These are phyloP conservation scores for Acropternis orthonyx DNA, from an alignment of 2,797 vertebrate species.

Conservation along the genomic window DNA sequence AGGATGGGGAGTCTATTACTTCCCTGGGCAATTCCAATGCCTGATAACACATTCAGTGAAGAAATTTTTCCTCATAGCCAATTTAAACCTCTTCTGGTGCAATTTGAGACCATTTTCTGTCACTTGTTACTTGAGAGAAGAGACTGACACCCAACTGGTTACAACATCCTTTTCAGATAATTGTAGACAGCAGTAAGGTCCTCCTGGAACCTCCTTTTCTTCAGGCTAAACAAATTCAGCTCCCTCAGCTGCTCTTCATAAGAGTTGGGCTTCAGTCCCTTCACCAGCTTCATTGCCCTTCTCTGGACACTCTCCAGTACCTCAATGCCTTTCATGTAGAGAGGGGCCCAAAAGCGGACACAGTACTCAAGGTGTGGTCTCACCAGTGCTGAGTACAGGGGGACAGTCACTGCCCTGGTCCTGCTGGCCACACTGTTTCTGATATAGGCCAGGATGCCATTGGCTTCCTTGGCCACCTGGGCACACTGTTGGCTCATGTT, in stretches of 20 bases:
- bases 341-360: not conserved
- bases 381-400: not conserved
- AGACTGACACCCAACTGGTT: not conserved
- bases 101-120: not conserved
- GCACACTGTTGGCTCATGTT: not conserved
- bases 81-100: not conserved
- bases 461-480: not conserved
- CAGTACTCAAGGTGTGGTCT: rapidly evolving
- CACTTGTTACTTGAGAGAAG: not conserved
- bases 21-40: not conserved
- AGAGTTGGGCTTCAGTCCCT: not conserved
- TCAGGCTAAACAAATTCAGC: not conserved
- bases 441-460: not conserved
- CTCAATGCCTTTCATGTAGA: not conserved
- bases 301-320: not conserved
- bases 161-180: not conserved
- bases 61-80: not conserved
- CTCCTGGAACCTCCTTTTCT: not conserved
- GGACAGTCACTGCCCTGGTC: too few relatives aligned
- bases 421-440: not conserved
- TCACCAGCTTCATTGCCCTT: not conserved
- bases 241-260: not conserved
- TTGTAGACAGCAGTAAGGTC: not conserved
- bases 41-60: not conserved
- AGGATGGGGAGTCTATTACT: not conserved